Conservation (phyloP, 1,140 invertebrate species). For the Formica exsecta region DNA sequence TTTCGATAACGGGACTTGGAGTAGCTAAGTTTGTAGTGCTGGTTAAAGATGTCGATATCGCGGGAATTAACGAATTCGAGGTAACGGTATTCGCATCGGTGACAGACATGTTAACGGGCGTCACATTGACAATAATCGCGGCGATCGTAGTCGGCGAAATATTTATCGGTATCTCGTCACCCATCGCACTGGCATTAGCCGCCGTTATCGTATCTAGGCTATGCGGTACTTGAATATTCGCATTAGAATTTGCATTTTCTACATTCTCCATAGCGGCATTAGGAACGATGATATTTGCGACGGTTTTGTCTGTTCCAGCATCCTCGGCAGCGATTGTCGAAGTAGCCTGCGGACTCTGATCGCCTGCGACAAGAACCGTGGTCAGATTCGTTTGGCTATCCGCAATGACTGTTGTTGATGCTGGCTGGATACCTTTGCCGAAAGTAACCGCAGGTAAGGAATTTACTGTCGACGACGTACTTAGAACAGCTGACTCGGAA, state of each 20-base stretch:
- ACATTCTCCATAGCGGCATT: not conserved
- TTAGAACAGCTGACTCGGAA: not conserved
- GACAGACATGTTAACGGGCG: not conserved
- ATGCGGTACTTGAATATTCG: not conserved
- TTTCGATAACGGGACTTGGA: constrained; percentile 26
- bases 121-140: not conserved
- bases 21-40: not conserved
- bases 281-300: not conserved
- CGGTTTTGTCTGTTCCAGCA: not conserved
- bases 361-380: not conserved
- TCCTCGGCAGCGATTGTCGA: not conserved
- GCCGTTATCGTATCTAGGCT: not conserved
- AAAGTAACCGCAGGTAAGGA: not conserved
- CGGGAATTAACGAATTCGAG: constrained; percentile 23
- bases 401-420: not conserved
- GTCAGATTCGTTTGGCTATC: not conserved
- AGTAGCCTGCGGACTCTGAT: not conserved
- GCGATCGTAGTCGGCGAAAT: not conserved
- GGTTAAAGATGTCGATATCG: not conserved
- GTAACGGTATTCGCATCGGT: constrained; percentile 13
- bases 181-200: not conserved
- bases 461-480: not conserved
- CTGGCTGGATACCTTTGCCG: constrained; percentile 16
- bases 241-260: not conserved
- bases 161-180: not conserved